Evolutionary conservation across 2,797 vertebrate species (phyloP).

Genomic region (Epinephelus coioides): DNA sequence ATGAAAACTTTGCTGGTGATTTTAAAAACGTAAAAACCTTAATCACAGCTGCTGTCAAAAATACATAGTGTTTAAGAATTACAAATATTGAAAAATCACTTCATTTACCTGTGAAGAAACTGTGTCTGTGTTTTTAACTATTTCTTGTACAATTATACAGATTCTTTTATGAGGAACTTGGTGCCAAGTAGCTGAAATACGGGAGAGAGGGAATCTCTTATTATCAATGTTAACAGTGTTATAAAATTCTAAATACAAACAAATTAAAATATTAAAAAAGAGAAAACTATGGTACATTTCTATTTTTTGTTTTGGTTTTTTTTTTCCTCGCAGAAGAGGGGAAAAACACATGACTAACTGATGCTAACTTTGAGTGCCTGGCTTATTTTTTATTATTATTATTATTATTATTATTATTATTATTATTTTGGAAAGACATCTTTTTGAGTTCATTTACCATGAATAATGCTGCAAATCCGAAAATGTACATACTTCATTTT

Average conservation of each 20-base stretch:
- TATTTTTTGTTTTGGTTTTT: conserved; percentile 88
- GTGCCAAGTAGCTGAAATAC: conserved; percentile 98
- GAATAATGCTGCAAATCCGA: conserved; percentile 99
- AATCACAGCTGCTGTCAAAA: conserved; percentile 99
- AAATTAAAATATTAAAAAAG: conserved; percentile 99
- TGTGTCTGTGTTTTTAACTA: conserved; percentile 99
- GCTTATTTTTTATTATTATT: conserved; percentile 86
- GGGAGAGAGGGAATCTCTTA: conserved; percentile 98
- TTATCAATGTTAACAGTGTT: conserved; percentile 99
- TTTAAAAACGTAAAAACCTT: conserved; percentile 94
- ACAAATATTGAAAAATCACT: conserved; percentile 95
- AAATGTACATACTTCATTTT: conserved; percentile 99
- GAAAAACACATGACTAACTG: conserved; percentile 90
- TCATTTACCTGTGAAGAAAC: conserved; percentile 99
- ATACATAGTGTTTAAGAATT: conserved; percentile 99
- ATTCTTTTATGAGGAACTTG: conserved; percentile 99
- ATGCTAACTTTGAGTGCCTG: conserved; percentile 99
- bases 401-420: conserved; percentile 73
- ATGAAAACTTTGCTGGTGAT: conserved; percentile 96
- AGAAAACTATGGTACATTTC: conserved; percentile 99
- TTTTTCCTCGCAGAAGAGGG: conserved; percentile 78
- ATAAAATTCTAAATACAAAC: conserved; percentile 98
- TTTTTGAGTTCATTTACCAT: conserved; percentile 94
- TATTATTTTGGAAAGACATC: conserved; percentile 74
- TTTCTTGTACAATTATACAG: conserved; percentile 99